Evolutionary conservation across 2,113 vertebrate genomes (phyloP).

Genomic region (Aix galericulata): DNA sequence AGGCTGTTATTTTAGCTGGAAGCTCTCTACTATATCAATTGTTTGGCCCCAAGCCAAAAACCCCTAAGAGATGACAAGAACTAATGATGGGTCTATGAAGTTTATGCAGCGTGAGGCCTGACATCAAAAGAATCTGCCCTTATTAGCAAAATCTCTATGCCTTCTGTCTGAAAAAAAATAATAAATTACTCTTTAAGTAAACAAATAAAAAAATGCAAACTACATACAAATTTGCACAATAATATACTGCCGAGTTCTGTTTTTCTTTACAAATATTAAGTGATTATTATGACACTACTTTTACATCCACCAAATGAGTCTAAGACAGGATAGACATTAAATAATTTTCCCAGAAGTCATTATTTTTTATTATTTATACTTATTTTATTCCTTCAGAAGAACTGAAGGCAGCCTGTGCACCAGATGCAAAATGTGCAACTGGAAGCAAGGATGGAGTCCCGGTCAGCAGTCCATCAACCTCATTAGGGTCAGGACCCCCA

Average conservation of each 20-base stretch:
- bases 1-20: slow-evolving; percentile 75
- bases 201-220: not conserved
- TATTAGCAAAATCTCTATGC: not conserved
- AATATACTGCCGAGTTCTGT: not conserved
- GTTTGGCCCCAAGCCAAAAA: slow-evolving; percentile 50
- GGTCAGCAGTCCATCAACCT: not conserved
- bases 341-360: not conserved
- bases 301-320: not conserved
- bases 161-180: not conserved
- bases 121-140: slow-evolving; percentile 38
- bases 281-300: not conserved
- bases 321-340: not conserved
- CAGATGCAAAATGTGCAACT: not conserved
- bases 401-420: fast-evolving
- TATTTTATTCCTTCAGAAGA: not conserved
- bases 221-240: not conserved
- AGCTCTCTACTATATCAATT: slow-evolving; percentile 65
- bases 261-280: not conserved
- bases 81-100: slow-evolving; percentile 45
- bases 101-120: slow-evolving; percentile 22
- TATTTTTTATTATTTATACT: not conserved
- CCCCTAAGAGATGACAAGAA: slow-evolving; percentile 52
- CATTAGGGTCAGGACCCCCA: not conserved
- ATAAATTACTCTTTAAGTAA: not conserved
- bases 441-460: not conserved